These are phyloP conservation scores for Miltochrista miniata DNA, from an alignment of 2,888 invertebrate genomes.

Conservation along the genomic window DNA sequence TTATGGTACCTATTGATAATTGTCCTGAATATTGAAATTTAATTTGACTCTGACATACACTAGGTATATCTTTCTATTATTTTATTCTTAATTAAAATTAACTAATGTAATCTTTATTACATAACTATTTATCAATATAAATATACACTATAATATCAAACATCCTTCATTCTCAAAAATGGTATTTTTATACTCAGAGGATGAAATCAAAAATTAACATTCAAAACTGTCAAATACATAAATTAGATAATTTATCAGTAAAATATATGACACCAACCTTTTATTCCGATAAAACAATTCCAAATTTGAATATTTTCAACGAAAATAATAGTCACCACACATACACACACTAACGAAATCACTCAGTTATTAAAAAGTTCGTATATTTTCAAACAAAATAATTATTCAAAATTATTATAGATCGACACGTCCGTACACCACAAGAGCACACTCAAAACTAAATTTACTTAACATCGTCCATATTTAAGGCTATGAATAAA, in stretches of 20 bases:
- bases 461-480: constrained; percentile 17
- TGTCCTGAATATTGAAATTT: too few species aligned
- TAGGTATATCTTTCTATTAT: too few species aligned
- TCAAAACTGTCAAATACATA: too few species aligned
- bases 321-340: constrained; percentile 18
- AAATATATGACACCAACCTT: constrained; percentile 6
- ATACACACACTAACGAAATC: constrained; percentile 8
- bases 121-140: too few species aligned
- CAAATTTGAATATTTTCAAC: not conserved
- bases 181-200: too few species aligned
- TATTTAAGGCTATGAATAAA: constrained; percentile 41
- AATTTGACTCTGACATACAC: too few species aligned
- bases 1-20: too few species aligned
- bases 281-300: constrained; percentile 2
- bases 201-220: too few species aligned
- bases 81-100: too few species aligned
- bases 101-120: too few species aligned
- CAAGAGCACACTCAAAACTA: constrained; percentile 47
- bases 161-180: too few species aligned
- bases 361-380: constrained; percentile 9
- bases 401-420: constrained; percentile 11
- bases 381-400: constrained; percentile 16
- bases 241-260: not conserved
- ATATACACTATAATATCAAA: too few species aligned
- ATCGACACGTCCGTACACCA: constrained; percentile 17